phyloP scores from a whole-genome alignment of 2,113 vertebrate species.

The Bungarus multicinctus region DNA sequence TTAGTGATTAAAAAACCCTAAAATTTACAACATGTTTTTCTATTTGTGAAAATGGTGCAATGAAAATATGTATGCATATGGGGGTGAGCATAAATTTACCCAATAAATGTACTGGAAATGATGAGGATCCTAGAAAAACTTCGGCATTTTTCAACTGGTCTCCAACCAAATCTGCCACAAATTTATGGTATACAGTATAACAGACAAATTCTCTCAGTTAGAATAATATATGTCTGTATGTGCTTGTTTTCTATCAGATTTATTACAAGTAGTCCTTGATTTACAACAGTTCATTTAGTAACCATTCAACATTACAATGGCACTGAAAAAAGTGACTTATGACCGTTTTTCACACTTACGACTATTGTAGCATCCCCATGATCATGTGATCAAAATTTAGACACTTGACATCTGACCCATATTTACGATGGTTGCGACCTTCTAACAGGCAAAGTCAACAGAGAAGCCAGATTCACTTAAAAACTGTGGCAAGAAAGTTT shows the following conservation, averaged over 20 bases:
- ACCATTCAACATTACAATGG: not conserved
- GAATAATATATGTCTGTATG: not conserved
- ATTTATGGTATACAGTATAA: not conserved
- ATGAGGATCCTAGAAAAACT: not conserved
- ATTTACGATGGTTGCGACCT: not conserved
- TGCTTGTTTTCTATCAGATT: not conserved
- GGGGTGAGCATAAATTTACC: not conserved
- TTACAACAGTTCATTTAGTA: not conserved
- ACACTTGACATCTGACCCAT: not conserved
- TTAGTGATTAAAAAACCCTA: not conserved
- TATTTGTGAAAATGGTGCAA: not conserved
- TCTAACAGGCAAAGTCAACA: not conserved
- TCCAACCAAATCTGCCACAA: not conserved
- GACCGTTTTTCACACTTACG: not conserved
- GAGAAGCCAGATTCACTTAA: not conserved
- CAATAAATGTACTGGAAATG: not conserved
- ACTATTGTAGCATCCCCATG: not conserved
- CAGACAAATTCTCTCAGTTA: not conserved
- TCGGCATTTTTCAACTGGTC: not conserved
- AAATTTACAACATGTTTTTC: not conserved
- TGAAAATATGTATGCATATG: not conserved
- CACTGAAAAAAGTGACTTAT: not conserved
- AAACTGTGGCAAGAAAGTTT: not conserved
- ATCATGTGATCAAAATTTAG: not conserved
- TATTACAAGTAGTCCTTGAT: not conserved